phyloP scores from a whole-genome alignment of 2,888 invertebrate species.

The Asteroscopus sphinx region DNA sequence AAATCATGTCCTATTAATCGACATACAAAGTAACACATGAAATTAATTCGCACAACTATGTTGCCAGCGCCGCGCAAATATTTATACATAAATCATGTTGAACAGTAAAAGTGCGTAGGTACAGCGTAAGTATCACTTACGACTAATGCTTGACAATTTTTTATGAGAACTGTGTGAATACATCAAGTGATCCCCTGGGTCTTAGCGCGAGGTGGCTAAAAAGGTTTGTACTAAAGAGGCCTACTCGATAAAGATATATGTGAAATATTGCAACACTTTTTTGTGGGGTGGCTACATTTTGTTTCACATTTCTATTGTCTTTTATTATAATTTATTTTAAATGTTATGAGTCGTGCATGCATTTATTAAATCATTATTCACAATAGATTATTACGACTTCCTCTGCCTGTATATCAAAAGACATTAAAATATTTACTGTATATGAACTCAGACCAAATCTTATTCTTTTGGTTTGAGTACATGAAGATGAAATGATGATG shows the following conservation, averaged over 20 bases:
- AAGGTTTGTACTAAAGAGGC: constrained; percentile 47
- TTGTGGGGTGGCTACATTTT: constrained; percentile 24
- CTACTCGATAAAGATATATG: constrained; percentile 53
- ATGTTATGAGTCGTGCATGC: background rate
- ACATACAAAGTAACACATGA: background rate
- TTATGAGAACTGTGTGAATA: constrained; percentile 70
- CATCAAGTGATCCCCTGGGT: constrained; percentile 61
- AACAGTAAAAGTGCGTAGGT: constrained; percentile 51
- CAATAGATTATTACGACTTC: constrained; percentile 16
- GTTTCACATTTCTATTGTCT: background rate
- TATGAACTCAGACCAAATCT: no score
- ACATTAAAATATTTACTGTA: no score
- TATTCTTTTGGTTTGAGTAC: no score
- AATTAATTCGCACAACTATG: constrained; percentile 32
- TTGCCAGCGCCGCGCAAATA: constrained; percentile 57
- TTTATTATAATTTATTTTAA: background rate
- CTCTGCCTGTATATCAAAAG: background rate
- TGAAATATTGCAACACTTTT: constrained; percentile 44
- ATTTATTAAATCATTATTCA: background rate
- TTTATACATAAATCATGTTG: constrained; percentile 46
- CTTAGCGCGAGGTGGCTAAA: constrained; percentile 48
- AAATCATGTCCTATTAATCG: background rate
- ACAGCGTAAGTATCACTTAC: constrained; percentile 64
- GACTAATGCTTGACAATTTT: constrained; percentile 71
- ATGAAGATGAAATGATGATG: no score